phyloP scores from a whole-genome alignment of 2,113 vertebrate species.

The Parus major region DNA sequence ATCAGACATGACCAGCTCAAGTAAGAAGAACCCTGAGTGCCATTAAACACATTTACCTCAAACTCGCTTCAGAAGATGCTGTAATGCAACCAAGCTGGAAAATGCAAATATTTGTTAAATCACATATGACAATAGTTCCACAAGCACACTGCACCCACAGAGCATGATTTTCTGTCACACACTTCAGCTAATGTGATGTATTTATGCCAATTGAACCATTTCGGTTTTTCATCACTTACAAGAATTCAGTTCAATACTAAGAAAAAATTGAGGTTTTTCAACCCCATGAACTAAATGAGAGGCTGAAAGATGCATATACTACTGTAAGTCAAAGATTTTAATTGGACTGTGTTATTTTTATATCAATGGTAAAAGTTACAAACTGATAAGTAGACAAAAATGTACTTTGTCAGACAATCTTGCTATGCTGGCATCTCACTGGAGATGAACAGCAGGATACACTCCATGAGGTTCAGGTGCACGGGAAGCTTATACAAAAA shows the following conservation, averaged over 20 bases:
- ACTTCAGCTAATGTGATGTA: background rate
- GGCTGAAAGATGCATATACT: background rate
- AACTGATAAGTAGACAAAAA: background rate
- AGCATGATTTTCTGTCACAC: background rate
- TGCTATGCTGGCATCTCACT: background rate
- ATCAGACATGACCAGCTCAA: background rate
- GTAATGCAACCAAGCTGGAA: background rate
- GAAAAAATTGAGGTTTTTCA: background rate
- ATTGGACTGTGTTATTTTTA: background rate
- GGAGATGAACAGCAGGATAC: background rate
- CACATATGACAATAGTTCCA: rapidly evolving
- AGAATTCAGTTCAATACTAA: background rate
- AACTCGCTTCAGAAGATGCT: background rate
- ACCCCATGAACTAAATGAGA: background rate
- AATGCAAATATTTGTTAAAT: background rate
- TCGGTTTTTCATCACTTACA: background rate
- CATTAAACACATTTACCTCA: background rate
- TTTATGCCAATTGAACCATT: background rate
- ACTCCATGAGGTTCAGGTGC: background rate
- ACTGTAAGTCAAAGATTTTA: background rate
- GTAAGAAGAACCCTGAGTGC: background rate
- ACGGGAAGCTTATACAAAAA: background rate
- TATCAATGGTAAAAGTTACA: background rate
- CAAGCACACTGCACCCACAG: background rate
- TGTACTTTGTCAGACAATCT: background rate